These are phyloP conservation scores for Smittia sp. DNA, from an alignment of 2,888 invertebrate species.

Conservation along the genomic window DNA sequence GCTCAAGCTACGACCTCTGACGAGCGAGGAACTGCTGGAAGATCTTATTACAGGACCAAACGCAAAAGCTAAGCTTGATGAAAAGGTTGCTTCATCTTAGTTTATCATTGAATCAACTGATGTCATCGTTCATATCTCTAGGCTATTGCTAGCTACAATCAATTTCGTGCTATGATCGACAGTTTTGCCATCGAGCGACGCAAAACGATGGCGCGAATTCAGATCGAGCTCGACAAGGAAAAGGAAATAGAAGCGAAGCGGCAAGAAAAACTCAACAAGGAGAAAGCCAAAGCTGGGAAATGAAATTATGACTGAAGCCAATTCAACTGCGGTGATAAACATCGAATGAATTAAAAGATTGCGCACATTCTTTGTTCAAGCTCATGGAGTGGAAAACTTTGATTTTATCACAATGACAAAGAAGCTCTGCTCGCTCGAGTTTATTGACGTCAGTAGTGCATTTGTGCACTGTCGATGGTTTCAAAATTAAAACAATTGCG, in stretches of 20 bases:
- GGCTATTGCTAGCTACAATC: neutral
- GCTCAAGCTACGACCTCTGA: neutral
- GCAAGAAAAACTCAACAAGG: neutral
- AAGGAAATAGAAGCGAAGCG: neutral
- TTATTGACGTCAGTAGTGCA: too few relatives aligned
- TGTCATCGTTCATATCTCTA: neutral
- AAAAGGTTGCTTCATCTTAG: too few relatives aligned
- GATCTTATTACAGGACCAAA: neutral
- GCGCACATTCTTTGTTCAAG: too few relatives aligned
- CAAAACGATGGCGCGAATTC: neutral
- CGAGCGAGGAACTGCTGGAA: conserved; percentile 17
- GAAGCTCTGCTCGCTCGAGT: too few relatives aligned
- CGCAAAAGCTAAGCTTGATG: conserved; percentile 1
- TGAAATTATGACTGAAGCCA: neutral
- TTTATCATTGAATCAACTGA: neutral
- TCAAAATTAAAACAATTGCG: too few relatives aligned
- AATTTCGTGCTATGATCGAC: neutral
- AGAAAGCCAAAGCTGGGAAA: conserved; percentile 1
- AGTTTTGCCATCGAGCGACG: neutral
- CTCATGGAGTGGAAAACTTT: too few relatives aligned
- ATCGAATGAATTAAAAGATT: too few relatives aligned
- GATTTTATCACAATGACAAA: too few relatives aligned
- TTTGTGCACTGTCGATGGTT: too few relatives aligned
- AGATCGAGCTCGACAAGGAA: neutral
- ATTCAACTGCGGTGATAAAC: too few relatives aligned